phyloP scores from a whole-genome alignment of 2,797 vertebrate species.

The Premnoplex brunnescens region DNA sequence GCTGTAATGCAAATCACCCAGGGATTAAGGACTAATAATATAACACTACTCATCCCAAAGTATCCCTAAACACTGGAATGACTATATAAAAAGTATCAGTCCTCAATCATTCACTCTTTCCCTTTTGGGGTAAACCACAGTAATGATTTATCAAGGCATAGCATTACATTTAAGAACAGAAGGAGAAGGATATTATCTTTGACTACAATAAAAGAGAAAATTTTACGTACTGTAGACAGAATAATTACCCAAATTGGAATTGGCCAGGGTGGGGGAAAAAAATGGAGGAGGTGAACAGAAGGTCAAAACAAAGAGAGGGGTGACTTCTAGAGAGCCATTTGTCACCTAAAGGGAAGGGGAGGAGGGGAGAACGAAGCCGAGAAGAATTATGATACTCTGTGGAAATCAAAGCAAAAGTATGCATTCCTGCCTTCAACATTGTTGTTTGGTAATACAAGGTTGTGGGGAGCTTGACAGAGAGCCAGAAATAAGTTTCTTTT shows the following conservation, averaged over 20 bases:
- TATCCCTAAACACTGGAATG: slow-evolving; percentile 33
- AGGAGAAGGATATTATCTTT: slow-evolving; percentile 47
- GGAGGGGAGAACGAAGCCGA: slow-evolving; percentile 16
- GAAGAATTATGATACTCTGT: slow-evolving; percentile 72
- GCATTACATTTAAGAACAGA: slow-evolving; percentile 47
- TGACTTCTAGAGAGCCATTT: slow-evolving; percentile 68
- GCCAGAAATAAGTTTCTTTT: slow-evolving; percentile 76
- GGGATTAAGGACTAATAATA: slow-evolving; percentile 50
- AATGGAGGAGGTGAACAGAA: slow-evolving; percentile 63
- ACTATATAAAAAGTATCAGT: slow-evolving; percentile 48
- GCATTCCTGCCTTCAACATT: slow-evolving; percentile 69
- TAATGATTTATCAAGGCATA: slow-evolving; percentile 55
- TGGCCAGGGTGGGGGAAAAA: slow-evolving; percentile 36
- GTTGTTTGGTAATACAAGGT: slow-evolving; percentile 73
- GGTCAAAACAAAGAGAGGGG: slow-evolving; percentile 68
- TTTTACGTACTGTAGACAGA: slow-evolving; percentile 63
- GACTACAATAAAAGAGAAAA: slow-evolving; percentile 52
- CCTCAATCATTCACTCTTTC: slow-evolving; percentile 38
- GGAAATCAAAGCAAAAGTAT: slow-evolving; percentile 74
- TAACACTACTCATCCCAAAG: slow-evolving; percentile 41
- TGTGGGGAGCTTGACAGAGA: slow-evolving; percentile 73
- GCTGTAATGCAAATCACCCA: slow-evolving; percentile 19
- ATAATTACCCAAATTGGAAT: slow-evolving; percentile 69
- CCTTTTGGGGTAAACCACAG: slow-evolving; percentile 34
- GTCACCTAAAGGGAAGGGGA: slow-evolving; percentile 61